Percentiles rank a stretch among this genome's conserved stretches.
These are phyloP conservation scores for Gavia stellata DNA, from an alignment of 2,113 vertebrate genomes.

Conservation along the genomic window DNA sequence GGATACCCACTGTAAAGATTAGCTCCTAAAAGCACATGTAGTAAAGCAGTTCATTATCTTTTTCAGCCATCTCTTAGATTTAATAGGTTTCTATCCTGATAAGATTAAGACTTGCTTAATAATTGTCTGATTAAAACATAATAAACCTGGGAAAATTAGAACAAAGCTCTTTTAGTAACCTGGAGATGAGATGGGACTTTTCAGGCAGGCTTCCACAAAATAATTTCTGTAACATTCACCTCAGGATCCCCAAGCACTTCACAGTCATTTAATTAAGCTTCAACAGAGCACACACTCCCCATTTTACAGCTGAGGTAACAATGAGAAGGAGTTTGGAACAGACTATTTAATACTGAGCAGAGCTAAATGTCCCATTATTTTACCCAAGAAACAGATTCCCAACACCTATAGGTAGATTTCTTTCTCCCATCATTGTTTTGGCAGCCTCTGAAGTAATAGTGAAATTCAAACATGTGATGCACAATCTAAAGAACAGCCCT, in stretches of 20 bases:
- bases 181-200: conserved; percentile 7
- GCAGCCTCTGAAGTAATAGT: neutral
- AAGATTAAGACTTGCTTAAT: conserved; percentile 47
- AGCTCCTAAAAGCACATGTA: neutral
- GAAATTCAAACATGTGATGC: neutral
- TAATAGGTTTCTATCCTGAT: neutral
- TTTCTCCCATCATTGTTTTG: neutral
- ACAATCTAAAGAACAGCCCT: neutral
- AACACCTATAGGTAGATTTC: neutral
- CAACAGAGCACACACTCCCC: conserved; percentile 19
- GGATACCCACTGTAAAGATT: neutral
- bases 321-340: neutral
- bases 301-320: conserved; percentile 44
- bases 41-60: conserved; percentile 20
- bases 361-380: neutral
- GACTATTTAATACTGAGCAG: neutral
- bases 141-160: conserved; percentile 38
- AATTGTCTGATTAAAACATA: conserved; percentile 50
- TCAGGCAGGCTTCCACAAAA: neutral
- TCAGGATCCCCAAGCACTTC: conserved; percentile 43
- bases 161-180: neutral
- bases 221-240: conserved; percentile 20
- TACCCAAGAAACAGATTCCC: neutral
- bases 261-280: conserved; percentile 48
- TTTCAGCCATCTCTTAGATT: neutral